A percentile compares a stretch with the other conserved stretches of the same genome.
Evolutionary conservation across 2,888 invertebrate genomes (phyloP).

Genomic region (Zygogramma bicolorata): DNA sequence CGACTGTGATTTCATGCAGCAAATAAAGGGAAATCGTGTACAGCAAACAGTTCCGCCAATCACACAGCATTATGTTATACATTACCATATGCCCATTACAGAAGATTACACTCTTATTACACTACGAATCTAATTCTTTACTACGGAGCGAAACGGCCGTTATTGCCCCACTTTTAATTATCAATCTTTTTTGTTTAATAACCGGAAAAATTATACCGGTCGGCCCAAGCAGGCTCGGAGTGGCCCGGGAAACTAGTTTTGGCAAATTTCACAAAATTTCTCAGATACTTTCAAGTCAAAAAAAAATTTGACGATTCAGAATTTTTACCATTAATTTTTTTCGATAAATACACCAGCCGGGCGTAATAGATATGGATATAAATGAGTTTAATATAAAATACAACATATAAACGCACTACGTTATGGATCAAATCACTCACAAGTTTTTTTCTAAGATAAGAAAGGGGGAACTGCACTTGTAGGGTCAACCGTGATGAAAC

Average conservation of each 20-base stretch:
- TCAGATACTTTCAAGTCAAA: no score
- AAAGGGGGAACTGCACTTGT: no score
- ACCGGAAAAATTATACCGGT: constrained; percentile 13
- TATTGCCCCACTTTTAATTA: constrained; percentile 18
- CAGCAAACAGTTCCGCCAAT: constrained; percentile 15
- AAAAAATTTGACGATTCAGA: no score
- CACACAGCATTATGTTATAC: constrained; percentile 19
- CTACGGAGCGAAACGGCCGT: constrained; percentile 11
- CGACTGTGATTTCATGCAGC: neutral
- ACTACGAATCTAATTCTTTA: neutral
- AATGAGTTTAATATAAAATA: no score
- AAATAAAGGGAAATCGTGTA: constrained; percentile 7
- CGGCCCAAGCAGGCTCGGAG: neutral
- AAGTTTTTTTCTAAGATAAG: no score
- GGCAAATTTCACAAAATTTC: no score
- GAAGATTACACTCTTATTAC: constrained; percentile 17
- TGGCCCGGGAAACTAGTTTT: neutral
- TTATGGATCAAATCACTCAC: no score
- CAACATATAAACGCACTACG: no score
- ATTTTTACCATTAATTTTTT: no score
- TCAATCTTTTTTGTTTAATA: constrained; percentile 11
- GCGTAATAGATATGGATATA: no score
- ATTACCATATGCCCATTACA: constrained; percentile 5
- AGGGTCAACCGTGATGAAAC: no score
- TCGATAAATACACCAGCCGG: no score